A percentile compares a stretch with the other conserved stretches of the same genome.
Evolutionary conservation across 1,140 invertebrate genomes (phyloP).

Genomic region (Matsumurasca onukii): DNA sequence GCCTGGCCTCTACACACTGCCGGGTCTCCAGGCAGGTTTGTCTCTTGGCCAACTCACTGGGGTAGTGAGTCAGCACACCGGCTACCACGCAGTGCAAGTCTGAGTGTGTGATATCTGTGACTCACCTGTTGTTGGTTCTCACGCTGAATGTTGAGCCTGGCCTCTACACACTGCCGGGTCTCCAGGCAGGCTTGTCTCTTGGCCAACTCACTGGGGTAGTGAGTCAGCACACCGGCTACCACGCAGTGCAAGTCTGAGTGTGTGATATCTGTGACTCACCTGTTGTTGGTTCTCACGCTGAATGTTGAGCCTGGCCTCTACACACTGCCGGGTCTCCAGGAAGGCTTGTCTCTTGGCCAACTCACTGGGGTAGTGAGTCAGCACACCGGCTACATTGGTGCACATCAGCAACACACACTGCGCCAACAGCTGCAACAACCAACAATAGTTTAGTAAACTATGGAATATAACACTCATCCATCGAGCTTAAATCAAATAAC

Average conservation of each 20-base stretch:
- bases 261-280: too few species aligned
- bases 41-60: conserved; percentile 85
- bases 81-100: too few species aligned
- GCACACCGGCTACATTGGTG: conserved; percentile 83
- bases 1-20: conserved; percentile 90
- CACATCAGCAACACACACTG: conserved; percentile 68
- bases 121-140: too few species aligned
- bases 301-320: conserved; percentile 89
- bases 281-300: conserved; percentile 95
- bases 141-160: conserved; percentile 86
- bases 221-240: conserved; percentile 87
- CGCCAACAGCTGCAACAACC: conserved; percentile 52
- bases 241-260: too few species aligned
- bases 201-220: conserved; percentile 87
- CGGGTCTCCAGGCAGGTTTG: conserved; percentile 94
- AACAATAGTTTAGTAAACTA: background rate
- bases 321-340: conserved; percentile 91
- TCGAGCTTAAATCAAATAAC: too few species aligned
- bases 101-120: too few species aligned
- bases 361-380: conserved; percentile 91
- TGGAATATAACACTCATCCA: too few species aligned
- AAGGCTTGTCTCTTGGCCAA: conserved; percentile 90
- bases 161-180: conserved; percentile 91
- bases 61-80: conserved; percentile 89
- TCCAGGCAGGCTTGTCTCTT: conserved; percentile 93